These are phyloP conservation scores for Phenganax subtilis DNA, from an alignment of 92 coral and sea anemone species.

Conservation along the genomic window DNA sequence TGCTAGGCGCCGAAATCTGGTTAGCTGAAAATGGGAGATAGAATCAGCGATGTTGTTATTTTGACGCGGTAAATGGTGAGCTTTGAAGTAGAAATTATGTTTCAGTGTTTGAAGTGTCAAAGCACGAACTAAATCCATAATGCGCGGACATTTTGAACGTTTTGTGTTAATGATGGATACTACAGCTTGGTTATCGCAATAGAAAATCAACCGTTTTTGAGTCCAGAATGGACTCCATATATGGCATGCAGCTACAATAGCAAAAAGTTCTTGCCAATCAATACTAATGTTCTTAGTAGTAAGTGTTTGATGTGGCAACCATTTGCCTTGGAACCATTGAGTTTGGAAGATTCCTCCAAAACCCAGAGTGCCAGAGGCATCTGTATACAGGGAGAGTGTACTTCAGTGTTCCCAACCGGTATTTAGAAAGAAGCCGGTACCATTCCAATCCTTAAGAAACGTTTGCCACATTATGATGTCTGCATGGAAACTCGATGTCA, in stretches of 20 bases:
- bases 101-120: conserved; percentile 46
- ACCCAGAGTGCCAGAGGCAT: conserved; percentile 53
- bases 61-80: conserved; percentile 45
- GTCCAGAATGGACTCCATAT: conserved; percentile 50
- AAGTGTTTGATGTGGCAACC: conserved; percentile 50
- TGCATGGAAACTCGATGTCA: conserved; percentile 41
- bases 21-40: conserved; percentile 57
- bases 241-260: conserved; percentile 30
- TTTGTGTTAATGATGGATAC: conserved; percentile 26
- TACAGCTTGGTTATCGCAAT: conserved; percentile 36
- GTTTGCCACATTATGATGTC: conserved; percentile 53
- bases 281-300: conserved; percentile 43
- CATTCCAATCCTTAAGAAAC: conserved; percentile 49
- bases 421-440: conserved; percentile 44
- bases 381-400: conserved; percentile 36
- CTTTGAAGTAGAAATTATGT: conserved; percentile 49
- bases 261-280: conserved; percentile 56
- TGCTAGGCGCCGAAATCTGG: conserved; percentile 45
- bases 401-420: conserved; percentile 24
- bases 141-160: conserved; percentile 39
- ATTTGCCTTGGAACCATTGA: conserved; percentile 48
- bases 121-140: conserved; percentile 49
- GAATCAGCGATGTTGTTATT: conserved; percentile 41
- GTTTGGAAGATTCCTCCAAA: conserved; percentile 48
- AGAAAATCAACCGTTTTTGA: conserved; percentile 29